These are phyloP conservation scores for Origma solitaria DNA, from an alignment of 2,113 vertebrate genomes.

Conservation along the genomic window DNA sequence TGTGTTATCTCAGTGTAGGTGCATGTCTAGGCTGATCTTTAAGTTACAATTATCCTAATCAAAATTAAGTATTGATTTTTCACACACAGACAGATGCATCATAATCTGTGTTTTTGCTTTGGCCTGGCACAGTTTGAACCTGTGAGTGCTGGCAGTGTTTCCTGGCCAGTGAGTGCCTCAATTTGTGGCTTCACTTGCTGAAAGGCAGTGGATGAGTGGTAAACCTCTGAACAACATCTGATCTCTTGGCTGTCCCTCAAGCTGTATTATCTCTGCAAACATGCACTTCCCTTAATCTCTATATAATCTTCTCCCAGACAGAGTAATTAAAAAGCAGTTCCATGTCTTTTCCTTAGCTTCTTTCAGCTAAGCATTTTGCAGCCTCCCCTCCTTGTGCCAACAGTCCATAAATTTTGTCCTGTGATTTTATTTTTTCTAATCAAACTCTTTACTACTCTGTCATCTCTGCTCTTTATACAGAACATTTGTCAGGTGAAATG, in stretches of 20 bases:
- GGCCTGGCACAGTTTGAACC: not conserved
- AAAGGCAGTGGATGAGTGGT: not conserved
- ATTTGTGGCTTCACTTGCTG: not conserved
- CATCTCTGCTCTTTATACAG: not conserved
- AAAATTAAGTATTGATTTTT: not conserved
- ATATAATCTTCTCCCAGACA: not conserved
- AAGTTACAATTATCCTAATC: not conserved
- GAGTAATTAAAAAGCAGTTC: not conserved
- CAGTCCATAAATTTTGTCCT: not conserved
- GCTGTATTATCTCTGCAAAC: conserved; percentile 8
- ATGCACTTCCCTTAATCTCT: not conserved
- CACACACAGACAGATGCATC: not conserved
- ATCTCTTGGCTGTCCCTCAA: not conserved
- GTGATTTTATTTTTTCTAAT: not conserved
- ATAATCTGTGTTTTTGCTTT: not conserved
- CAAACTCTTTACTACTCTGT: not conserved
- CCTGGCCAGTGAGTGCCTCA: not conserved
- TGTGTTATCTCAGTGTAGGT: not conserved
- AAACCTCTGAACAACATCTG: not conserved
- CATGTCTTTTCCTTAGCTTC: not conserved
- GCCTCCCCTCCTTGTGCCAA: not conserved
- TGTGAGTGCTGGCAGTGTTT: not conserved
- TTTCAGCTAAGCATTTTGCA: not conserved
- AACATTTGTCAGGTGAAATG: not conserved
- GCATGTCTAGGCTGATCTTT: not conserved